Base-by-base conservation (phyloP, 2,888 invertebrate genomes). In the Diarsia dahlii region DNA sequence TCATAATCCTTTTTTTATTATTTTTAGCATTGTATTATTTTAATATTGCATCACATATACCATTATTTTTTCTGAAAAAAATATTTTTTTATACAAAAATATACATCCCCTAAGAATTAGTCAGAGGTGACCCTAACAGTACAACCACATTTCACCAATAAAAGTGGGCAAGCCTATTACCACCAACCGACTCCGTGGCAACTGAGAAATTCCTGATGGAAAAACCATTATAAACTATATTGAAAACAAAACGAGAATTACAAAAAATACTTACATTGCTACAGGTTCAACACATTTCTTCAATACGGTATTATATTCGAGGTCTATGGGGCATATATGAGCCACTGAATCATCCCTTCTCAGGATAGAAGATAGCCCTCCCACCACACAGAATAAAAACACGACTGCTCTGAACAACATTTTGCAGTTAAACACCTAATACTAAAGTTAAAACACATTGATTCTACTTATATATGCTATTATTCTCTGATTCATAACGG, bases 241-340 rank as follows among this genome's bases (percentile, higher is more conserved):
- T 56, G 54, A 23, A 56, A 60, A 45, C 13, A 13, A n/a, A 0
- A n/a, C 45, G 45, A 12, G 13, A 63, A 63, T 45, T 1, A 45
- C 39, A 13, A 39, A 63, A 45, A 45, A n/a, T 34, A 77, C 77
- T 77, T 28, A 77, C 80, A 1, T 9, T 20, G 34, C 9, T 9
- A 18, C 15, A 8, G 62, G 62, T 12, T n/a, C 10, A 15, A 64
- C 63, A 79, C 77, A 77, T 50, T 50, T 3, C 0, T 9, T 13
- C 23, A 46, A 56, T 3, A 15, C 0, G 0, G 45, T 2, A 46
- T 77, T 20, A 6, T 79, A 79, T 34, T 45, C 45, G 1, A 45
- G n/a, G 23, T 77, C 72, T 64, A 64, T 71, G 0, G 77, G 77
- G 13, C 77, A 77, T 34, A 71, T 5, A 1, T 50, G 28, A 12